Percentiles rank a stretch among this genome's conserved stretches.
phyloP scores from a whole-genome alignment of 1,140 invertebrate species.

The Sitophilus oryzae region DNA sequence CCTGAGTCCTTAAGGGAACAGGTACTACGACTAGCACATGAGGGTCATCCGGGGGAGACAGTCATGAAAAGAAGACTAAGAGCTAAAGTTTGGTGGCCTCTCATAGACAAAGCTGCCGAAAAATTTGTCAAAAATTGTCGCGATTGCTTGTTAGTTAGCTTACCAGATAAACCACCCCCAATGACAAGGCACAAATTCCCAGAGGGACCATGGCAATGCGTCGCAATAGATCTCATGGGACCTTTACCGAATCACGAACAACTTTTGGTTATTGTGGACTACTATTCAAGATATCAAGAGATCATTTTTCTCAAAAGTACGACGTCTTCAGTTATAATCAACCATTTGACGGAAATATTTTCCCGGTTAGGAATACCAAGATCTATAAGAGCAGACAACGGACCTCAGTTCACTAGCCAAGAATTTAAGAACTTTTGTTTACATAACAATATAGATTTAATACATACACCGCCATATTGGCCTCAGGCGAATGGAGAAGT shows the following conservation, averaged over 20 bases:
- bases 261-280: conserved; percentile 31
- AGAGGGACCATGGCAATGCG: conserved; percentile 25
- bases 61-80: conserved; percentile 37
- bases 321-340: conserved; percentile 9
- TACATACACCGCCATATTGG: conserved; percentile 26
- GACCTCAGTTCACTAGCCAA: conserved; percentile 27
- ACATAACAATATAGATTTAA: conserved; percentile 20
- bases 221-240: conserved; percentile 31
- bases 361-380: conserved; percentile 13
- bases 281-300: conserved; percentile 27
- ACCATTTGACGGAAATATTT: conserved; percentile 13
- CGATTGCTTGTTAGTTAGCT: conserved; percentile 14
- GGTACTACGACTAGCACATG: conserved; percentile 34
- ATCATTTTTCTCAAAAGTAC: conserved; percentile 22
- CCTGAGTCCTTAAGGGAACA: conserved; percentile 22
- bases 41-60: conserved; percentile 34
- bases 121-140: conserved; percentile 14
- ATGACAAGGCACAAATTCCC: conserved; percentile 27
- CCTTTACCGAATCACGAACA: conserved; percentile 27
- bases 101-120: conserved; percentile 32
- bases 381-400: conserved; percentile 33
- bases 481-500: too few relatives aligned
- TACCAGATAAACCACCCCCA: conserved; percentile 14
- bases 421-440: conserved; percentile 31
- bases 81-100: conserved; percentile 43